Base-by-base conservation (phyloP, 1,140 invertebrate species). In the Leptopilina boulardi region DNA sequence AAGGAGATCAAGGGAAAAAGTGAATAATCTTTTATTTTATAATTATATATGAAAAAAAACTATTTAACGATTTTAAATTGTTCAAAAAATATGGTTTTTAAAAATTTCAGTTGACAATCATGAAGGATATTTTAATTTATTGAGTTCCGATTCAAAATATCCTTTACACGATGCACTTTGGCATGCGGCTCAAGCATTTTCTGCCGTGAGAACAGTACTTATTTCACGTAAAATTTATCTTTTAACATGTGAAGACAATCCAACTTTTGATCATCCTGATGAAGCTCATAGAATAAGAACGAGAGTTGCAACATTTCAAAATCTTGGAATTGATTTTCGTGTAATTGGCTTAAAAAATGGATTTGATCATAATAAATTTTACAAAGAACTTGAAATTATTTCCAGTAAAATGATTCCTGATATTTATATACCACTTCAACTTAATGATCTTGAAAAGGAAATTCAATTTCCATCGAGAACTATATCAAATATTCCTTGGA, bases 351-450 rank as follows among this genome's bases (percentile, higher is more conserved):
- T 86, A 10, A 74, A 77, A 1, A 19, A 81, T 1, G 54, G 77
- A 23, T 87, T 83, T 82, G 30, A 79, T 75, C 74, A 74, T 6
- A 51, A 80, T 21, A 8, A 74, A 0, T 87, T 88, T 18, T 87
- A 84, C 15, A 82, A 84, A 78, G 84, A 88, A 54, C 30, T 88
- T 15, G 85, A 86, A 70, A 79, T 84, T 8, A 23, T 85, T 1
- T 82, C 85, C 0, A 70, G 75, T 3, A 78, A 80, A 19, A 59
- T 78, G 2, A 38, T 76, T 0, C 11, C n/a, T 8, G 54, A 77
- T 19, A 77, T 80, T 66, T 84, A 83, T 11, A 80, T 56, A 73
- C 72, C 15, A 51, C 78, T 56, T n/a, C 54, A 73, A n/a, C 30
- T 85, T 3, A 44, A 73, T 1, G 85, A 87, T 30, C 13, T 87